Evolutionary conservation across 2,888 invertebrate genomes (phyloP), one percentile per base, ranked within the genome.

Genomic region (Hemaris fuciformis): DNA sequence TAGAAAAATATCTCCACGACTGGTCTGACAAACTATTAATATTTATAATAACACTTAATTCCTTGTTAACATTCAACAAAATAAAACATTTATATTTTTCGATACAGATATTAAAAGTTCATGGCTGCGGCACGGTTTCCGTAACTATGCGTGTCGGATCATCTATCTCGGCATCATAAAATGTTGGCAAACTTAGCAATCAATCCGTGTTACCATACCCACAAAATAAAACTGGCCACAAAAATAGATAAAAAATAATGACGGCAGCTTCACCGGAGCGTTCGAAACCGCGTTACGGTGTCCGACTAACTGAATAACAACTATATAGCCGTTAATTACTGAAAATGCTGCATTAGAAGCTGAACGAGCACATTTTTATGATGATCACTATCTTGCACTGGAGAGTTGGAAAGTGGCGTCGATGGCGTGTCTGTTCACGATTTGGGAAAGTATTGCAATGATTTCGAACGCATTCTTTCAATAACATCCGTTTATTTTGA

Each of bases 381-480:
- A 53, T 60, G 41, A 60, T 53, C 48, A 60, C 48, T 53, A 60
- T 53, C 60, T 41, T 53, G 38, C 53, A 41, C 61, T 62, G 58
- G 46, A 48, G 38, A 22, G 48, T 60, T 67, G 65, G 66, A 67
- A 67, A 67, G 66, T 67, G 57, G 63, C n/a, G 25, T 25, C 53
- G 53, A 53, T 53, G 41, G 53, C 76, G 79, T 78, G 77, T 75
- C 72, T 71, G 72, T 73, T 74, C 69, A 74, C 75, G 76, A 80
- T 85, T 84, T 83, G 83, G 84, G 85, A 84, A 86, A 86, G 84
- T 80, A 80, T 75, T 76, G 74, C 73, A 74, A 77, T 70, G 72
- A 75, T 77, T 76, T 73, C 75, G 74, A 84, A 79, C 77, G 75
- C 79, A 80, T 81, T 81, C 79, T 78, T 77, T 70, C 61, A 66